Conservation (phyloP, 2,113 vertebrate species). For the Motacilla tschutschensis region DNA sequence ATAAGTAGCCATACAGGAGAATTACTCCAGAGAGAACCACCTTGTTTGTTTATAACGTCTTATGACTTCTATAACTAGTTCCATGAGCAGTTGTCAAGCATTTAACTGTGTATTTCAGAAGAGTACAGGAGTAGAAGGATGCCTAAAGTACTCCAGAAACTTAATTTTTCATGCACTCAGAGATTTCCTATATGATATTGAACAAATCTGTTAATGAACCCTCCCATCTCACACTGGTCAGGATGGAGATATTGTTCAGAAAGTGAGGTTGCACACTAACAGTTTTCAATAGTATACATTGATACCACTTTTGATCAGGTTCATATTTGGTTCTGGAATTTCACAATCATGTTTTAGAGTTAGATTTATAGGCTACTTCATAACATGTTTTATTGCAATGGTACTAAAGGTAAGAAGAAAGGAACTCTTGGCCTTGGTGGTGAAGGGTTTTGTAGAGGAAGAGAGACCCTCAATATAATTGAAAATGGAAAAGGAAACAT, state of each 20-base stretch:
- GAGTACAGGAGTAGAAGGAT: background rate
- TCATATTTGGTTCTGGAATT: background rate
- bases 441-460: background rate
- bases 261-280: background rate
- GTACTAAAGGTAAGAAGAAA: background rate
- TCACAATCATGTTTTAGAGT: rapidly evolving
- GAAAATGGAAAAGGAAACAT: background rate
- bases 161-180: background rate
- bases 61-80: background rate
- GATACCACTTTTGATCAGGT: background rate
- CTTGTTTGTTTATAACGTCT: background rate
- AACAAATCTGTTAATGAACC: background rate
- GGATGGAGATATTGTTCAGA: background rate
- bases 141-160: background rate
- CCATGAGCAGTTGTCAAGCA: background rate
- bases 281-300: background rate
- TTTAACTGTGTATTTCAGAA: background rate
- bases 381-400: background rate
- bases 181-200: background rate
- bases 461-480: background rate
- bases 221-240: background rate
- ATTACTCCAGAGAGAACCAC: background rate
- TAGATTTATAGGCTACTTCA: background rate
- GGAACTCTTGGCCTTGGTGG: background rate
- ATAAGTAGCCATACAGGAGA: background rate